Evolutionary conservation across 2,888 invertebrate genomes (phyloP).

Genomic region (Andrena bucephala): DNA sequence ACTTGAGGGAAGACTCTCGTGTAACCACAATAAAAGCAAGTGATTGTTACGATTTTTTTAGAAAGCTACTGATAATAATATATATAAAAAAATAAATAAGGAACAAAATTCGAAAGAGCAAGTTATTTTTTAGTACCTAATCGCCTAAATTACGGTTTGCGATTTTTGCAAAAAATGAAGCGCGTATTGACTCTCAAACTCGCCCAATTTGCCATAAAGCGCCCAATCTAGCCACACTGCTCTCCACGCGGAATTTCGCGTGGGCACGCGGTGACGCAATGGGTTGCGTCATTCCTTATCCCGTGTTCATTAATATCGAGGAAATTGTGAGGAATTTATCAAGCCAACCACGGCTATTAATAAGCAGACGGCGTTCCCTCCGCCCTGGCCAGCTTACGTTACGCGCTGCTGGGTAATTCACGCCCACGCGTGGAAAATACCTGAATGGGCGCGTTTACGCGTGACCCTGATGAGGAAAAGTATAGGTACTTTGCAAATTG

Average conservation of each 20-base stretch:
- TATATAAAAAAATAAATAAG: no score
- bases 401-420: slow-evolving; percentile 13
- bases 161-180: no score
- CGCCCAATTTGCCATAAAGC: no score
- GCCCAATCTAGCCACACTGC: background rate
- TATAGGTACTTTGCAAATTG: background rate
- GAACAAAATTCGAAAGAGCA: no score
- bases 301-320: slow-evolving; percentile 24
- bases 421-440: slow-evolving; percentile 39
- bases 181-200: no score
- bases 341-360: slow-evolving; percentile 33
- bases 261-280: slow-evolving; percentile 30
- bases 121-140: no score
- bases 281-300: slow-evolving; percentile 22
- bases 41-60: no score
- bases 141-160: no score
- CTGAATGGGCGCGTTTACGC: background rate
- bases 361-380: slow-evolving; percentile 23
- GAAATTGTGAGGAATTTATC: background rate
- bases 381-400: slow-evolving; percentile 6
- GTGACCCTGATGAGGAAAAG: background rate
- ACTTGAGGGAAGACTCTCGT: no score
- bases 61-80: no score
- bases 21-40: no score
- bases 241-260: background rate